Percentiles rank a stretch among this genome's conserved stretches.
These are phyloP conservation scores for Patella caerulea DNA, from an alignment of 2,888 invertebrate genomes.

Conservation along the genomic window DNA sequence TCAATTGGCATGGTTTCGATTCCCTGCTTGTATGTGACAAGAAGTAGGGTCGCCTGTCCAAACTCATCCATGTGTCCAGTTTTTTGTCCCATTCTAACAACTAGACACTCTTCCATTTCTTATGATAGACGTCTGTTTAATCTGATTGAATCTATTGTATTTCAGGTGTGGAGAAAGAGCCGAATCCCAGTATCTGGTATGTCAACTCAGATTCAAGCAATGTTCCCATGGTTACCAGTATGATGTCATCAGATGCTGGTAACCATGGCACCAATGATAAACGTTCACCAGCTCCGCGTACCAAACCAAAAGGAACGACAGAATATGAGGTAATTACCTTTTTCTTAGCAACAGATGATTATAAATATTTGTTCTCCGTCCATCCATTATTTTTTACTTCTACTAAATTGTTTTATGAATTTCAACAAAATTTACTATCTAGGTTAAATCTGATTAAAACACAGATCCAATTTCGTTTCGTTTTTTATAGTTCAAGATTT, in stretches of 20 bases:
- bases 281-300: neutral
- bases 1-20: too few species aligned
- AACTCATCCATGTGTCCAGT: too few species aligned
- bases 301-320: neutral
- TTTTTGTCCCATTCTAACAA: too few species aligned
- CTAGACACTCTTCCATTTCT: too few species aligned
- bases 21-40: too few species aligned
- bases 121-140: neutral
- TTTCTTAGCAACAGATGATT: neutral
- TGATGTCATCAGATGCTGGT: neutral
- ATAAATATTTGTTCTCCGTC: neutral
- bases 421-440: too few species aligned
- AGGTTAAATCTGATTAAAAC: too few species aligned
- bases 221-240: neutral
- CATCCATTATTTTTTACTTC: too few species aligned
- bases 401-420: too few species aligned
- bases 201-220: neutral
- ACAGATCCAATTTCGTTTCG: too few species aligned
- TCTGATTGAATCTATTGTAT: neutral
- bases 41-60: too few species aligned
- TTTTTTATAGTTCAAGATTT: too few species aligned
- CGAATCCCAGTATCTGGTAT: neutral
- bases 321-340: slow-evolving; percentile 1
- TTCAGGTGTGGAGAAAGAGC: neutral
- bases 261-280: slow-evolving; percentile 1